Conservation (phyloP, 2,797 vertebrate species). For the Apogon talboti region DNA sequence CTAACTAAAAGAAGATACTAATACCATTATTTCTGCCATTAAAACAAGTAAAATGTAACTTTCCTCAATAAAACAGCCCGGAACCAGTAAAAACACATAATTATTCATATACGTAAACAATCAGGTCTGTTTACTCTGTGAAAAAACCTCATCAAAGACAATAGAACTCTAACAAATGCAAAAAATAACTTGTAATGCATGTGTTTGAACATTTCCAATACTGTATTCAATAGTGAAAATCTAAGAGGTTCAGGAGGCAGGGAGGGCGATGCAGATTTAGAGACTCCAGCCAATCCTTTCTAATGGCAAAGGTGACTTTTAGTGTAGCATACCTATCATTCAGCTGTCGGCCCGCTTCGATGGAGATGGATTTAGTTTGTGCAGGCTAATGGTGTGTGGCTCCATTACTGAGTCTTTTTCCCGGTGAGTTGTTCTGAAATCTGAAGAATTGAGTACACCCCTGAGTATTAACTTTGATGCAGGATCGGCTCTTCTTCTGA, state of each 20-base stretch:
- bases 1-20: too few species aligned
- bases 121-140: too few species aligned
- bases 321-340: conserved; percentile 28
- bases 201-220: not conserved
- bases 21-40: too few species aligned
- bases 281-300: not conserved
- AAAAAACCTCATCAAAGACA: too few species aligned
- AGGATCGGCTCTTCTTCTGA: conserved; percentile 26
- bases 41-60: too few species aligned
- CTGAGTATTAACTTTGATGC: conserved; percentile 43
- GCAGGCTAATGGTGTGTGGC: conserved; percentile 53
- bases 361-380: conserved; percentile 57
- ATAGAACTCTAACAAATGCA: not conserved
- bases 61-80: too few species aligned
- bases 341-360: conserved; percentile 31
- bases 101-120: too few species aligned
- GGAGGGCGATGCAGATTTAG: not conserved
- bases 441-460: conserved; percentile 37
- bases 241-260: not conserved
- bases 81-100: too few species aligned
- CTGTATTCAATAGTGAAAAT: not conserved
- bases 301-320: conserved; percentile 1
- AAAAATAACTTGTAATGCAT: too few species aligned
- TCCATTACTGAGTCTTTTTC: conserved; percentile 51
- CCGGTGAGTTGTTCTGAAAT: conserved; percentile 29